Base-by-base conservation (phyloP, 2,797 vertebrate genomes). In the Hoplostethus atlanticus region DNA sequence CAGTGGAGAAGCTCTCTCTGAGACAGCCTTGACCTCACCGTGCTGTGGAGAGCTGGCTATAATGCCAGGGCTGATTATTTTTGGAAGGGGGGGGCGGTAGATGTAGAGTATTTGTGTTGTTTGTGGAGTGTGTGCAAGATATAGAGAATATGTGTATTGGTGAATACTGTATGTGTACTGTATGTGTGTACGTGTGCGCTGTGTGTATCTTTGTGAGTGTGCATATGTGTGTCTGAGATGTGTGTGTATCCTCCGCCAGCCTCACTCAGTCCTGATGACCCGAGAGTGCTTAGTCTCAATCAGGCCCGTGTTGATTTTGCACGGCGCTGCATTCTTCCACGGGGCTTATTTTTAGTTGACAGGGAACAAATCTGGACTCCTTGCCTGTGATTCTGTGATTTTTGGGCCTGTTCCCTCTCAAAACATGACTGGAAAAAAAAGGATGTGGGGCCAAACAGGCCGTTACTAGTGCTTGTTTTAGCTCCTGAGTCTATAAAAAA, bases 391-490 rank as follows among this genome's bases (percentile, higher is more conserved):
- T 89, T 91, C 80, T 93, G 91, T 92, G 91, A 93, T 89, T 92
- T 93, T 91, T 93, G 91, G 92, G 91, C 50, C 84, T 53, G 81
- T 72, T 92, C 87, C 89, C 88, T 90, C 81, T 89, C 74, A 88
- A 91, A 93, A 92, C 90, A 93, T 67, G 56, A 89, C 81, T 69
- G 76, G 81, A 79, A 90, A 87, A 89, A 73, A 88, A 87, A 78
- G 80, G 80, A 88, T 76, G 58, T 68, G 66, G 76, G 73, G 89
- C 93, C 92, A 93, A 93, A 89, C 82, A 80, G 90, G 81, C 89
- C 87, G 85, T 90, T 87, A 92, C 76, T 89, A 28, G 61, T 91
- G 92, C 91, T 94, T 93, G 91, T 93, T 94, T 95, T 90, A 93
- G 93, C 92, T 93, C 88, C 93, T 52, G 84, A 80, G 80, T 84